A percentile compares a stretch with the other conserved stretches of the same genome.
Conservation (phyloP, 2,113 vertebrate genomes). For the Mobula birostris region DNA sequence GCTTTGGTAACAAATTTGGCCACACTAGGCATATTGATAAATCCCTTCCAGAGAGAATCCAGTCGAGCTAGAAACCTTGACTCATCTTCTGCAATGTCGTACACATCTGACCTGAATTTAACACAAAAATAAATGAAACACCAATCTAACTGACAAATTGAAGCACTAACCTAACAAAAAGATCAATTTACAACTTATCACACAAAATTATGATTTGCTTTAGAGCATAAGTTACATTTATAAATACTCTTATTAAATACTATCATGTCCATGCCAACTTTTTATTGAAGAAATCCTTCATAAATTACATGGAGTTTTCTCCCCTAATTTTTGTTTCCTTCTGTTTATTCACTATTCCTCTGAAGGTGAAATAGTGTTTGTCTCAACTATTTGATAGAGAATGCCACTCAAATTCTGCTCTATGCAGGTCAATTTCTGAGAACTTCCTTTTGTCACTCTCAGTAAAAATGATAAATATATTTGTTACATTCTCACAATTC, state of each 20-base stretch:
- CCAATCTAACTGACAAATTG: not conserved
- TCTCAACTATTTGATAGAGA: not conserved
- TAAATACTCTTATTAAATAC: not conserved
- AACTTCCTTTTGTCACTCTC: not conserved
- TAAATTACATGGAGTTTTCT: not conserved
- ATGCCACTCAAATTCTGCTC: not conserved
- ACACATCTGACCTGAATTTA: conserved; percentile 58
- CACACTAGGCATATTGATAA: conserved; percentile 91
- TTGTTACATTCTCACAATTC: not conserved
- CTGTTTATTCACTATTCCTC: not conserved
- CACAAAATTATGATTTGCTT: not conserved
- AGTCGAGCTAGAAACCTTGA: conserved; percentile 76
- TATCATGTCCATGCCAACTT: not conserved
- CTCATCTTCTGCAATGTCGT: conserved; percentile 75
- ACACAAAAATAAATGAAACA: conserved; percentile 39
- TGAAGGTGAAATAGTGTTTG: not conserved
- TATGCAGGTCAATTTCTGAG: not conserved
- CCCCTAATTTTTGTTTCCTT: not conserved
- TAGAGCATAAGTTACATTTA: not conserved
- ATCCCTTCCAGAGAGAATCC: conserved; percentile 84
- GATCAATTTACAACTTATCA: conserved; percentile 30
- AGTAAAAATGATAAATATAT: not conserved
- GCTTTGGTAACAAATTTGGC: conserved; percentile 91
- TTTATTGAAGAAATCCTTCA: not conserved
- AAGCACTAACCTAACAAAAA: not conserved